Conservation (phyloP, 2,113 vertebrate species). For the Macaca fascicularis region DNA sequence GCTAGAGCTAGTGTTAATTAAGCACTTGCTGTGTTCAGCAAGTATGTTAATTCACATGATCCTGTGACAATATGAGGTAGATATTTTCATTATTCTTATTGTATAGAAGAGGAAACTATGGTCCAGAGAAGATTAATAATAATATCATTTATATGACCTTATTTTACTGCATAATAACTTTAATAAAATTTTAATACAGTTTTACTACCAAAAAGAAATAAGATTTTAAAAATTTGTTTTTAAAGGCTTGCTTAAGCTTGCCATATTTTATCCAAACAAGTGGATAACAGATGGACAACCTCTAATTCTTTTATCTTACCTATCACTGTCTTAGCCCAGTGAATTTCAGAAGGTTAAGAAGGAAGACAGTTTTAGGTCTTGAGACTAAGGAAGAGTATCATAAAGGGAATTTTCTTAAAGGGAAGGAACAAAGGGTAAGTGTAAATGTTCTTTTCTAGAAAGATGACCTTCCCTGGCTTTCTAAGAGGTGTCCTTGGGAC, state of each 20-base stretch:
- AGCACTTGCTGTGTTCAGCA: neutral
- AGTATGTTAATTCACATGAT: neutral
- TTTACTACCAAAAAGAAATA: slow-evolving; percentile 19
- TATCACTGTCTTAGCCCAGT: neutral
- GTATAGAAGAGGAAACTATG: slow-evolving; percentile 16
- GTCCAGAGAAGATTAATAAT: neutral
- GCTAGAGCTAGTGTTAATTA: neutral
- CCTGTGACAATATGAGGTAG: neutral
- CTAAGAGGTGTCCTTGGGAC: neutral
- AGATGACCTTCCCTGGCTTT: neutral
- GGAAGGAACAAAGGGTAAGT: neutral
- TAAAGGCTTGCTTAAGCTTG: neutral
- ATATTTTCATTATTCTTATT: neutral
- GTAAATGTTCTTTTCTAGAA: neutral
- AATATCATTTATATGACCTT: neutral
- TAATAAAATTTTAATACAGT: neutral
- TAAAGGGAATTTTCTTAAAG: neutral
- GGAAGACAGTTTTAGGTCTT: neutral
- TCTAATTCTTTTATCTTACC: neutral
- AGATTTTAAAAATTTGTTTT: neutral
- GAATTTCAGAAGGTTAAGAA: slow-evolving; percentile 32
- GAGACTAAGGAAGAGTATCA: neutral
- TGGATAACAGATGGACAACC: neutral
- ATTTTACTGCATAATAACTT: slow-evolving; percentile 11
- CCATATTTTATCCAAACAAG: neutral